Base-by-base conservation (phyloP, 2,888 invertebrate species). In the Cryptocephalus moraei region DNA sequence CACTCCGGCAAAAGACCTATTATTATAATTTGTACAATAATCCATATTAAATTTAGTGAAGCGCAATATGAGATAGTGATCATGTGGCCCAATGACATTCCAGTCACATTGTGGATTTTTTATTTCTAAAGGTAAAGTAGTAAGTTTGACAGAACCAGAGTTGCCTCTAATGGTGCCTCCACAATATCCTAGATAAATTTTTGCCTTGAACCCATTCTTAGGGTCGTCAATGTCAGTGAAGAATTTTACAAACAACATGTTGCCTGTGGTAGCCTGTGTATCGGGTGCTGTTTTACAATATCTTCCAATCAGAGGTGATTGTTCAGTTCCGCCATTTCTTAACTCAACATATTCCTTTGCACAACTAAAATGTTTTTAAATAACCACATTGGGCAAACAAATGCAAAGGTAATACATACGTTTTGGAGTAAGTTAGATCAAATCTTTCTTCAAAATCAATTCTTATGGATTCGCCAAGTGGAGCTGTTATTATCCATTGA, bases 391-490 rank as follows among this genome's bases (percentile, higher is more conserved):
- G 22, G 6, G 6, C 22, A 22, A 22, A 6, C 2, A 6, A 22
- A 6, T 22, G 6, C 22, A 22, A 4, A 4, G 22, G 6, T 34
- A 34, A 39, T 38, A 12, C 68, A 60, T 70, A 79, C 63, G 66
- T 57, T 31, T 32, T 8, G 8, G 72, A 72, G 12, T 41, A 2
- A 6, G 72, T 71, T 48, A 92, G 72, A 64, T 86, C 84, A 67
- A 93, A 91, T 57, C 79, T 73, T 0, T 81, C 83, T 3, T 80
- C 63, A 60, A 94, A 92, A 63, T 88, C 85, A 11, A 92, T 72
- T 51, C 82, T 74, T 36, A 95, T 69, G 12, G 80, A 75, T 67
- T 87, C 82, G 0, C 88, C 90, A 1, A 79, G 75, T 1, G 86
- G 83, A 0, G 81, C 88, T 33, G 76, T 73, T 50, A 92, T 78